A percentile compares a stretch with the other conserved stretches of the same genome.
Evolutionary conservation across 2,797 vertebrate genomes (phyloP).

Genomic region (Chiloscyllium punctatum): DNA sequence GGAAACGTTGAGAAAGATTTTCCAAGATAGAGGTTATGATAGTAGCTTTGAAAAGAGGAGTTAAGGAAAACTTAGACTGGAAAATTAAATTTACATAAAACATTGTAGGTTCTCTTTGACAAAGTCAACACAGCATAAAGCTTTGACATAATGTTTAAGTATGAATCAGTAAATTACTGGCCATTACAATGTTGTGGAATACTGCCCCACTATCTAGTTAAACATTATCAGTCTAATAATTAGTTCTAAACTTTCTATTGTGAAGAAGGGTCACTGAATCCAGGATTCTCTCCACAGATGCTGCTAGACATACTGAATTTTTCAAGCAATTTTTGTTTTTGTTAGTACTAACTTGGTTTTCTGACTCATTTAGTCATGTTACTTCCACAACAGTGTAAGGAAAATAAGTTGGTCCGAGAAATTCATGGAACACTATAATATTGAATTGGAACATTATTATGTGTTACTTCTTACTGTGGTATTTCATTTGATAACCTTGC

Average conservation of each 20-base stretch:
- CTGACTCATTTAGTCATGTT: background rate
- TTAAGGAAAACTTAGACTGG: background rate
- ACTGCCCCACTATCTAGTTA: background rate
- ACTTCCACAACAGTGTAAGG: background rate
- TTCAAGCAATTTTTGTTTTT: no score
- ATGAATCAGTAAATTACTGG: background rate
- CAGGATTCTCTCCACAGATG: no score
- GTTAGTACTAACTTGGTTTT: background rate
- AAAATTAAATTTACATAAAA: background rate
- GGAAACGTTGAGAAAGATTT: background rate
- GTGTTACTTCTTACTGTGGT: background rate
- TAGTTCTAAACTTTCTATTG: background rate
- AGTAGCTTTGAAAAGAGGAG: background rate
- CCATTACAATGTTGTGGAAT: background rate
- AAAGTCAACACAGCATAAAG: background rate
- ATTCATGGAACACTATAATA: background rate
- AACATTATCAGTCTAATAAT: background rate
- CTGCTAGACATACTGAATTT: no score
- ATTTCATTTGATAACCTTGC: background rate
- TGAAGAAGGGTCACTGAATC: no score
- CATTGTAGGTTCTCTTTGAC: background rate
- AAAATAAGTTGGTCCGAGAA: background rate
- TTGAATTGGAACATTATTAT: background rate
- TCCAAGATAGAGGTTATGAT: background rate
- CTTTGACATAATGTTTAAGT: background rate